Evolutionary conservation across 1,140 invertebrate genomes (phyloP).

Genomic region (Druon quercuslanigerum): DNA sequence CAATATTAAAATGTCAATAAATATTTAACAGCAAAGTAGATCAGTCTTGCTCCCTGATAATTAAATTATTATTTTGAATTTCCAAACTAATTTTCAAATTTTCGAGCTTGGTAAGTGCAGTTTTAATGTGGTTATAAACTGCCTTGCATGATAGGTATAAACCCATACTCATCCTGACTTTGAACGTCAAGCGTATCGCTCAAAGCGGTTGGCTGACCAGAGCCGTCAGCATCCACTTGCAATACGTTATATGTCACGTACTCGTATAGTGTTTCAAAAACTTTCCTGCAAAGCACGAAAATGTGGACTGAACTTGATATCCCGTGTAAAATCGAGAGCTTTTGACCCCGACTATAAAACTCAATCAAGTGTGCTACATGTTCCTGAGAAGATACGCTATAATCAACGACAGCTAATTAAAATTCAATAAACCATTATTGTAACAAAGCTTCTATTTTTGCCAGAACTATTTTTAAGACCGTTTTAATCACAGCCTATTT

Average conservation of each 20-base stretch:
- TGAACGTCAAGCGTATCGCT: conserved; percentile 26
- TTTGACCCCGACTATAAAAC: conserved; percentile 14
- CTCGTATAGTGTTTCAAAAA: conserved; percentile 27
- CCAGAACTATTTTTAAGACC: too few relatives aligned
- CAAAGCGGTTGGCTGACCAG: conserved; percentile 27
- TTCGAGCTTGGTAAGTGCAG: neutral
- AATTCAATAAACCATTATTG: neutral
- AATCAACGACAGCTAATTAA: conserved; percentile 17
- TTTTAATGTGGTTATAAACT: conserved; percentile 9
- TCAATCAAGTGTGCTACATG: conserved; percentile 17
- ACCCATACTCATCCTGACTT: conserved; percentile 21
- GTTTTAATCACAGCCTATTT: too few relatives aligned
- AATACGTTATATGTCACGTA: conserved; percentile 25
- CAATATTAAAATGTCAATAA: too few relatives aligned
- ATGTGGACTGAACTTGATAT: conserved; percentile 24
- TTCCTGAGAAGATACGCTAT: neutral
- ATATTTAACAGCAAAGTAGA: too few relatives aligned
- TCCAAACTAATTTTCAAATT: neutral
- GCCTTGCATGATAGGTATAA: neutral
- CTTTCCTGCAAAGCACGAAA: conserved; percentile 15
- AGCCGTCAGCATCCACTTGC: neutral
- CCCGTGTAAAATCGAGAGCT: conserved; percentile 19
- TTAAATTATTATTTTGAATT: neutral
- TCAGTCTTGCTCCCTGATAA: too few relatives aligned
- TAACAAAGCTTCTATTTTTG: too few relatives aligned